phyloP scores from a whole-genome alignment of 2,888 invertebrate species.

The Coenonympha glycerion region DNA sequence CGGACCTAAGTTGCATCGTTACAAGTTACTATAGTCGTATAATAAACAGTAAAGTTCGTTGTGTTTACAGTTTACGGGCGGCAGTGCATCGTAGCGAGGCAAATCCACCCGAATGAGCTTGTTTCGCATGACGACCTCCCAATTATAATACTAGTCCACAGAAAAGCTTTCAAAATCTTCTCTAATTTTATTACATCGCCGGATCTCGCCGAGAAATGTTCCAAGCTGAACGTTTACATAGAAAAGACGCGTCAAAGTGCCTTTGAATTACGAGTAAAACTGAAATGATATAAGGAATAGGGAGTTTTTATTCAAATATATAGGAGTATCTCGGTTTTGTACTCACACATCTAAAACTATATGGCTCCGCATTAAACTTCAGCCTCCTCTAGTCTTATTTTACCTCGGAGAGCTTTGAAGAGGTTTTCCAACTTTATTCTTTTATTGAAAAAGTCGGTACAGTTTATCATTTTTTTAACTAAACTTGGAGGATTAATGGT shows the following conservation, averaged over 20 bases:
- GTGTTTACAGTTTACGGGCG: constrained; percentile 23
- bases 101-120: constrained; percentile 40
- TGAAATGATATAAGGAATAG: constrained; percentile 17
- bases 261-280: constrained; percentile 23
- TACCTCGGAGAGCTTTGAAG: not conserved
- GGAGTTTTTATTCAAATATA: constrained; percentile 18
- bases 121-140: constrained; percentile 31
- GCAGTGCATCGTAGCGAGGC: constrained; percentile 14
- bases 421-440: constrained; percentile 3
- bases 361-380: not conserved
- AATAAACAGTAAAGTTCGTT: constrained; percentile 15
- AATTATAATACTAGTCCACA: constrained; percentile 42
- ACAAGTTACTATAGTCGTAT: constrained; percentile 13
- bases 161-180: constrained; percentile 46
- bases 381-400: not conserved
- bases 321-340: not conserved
- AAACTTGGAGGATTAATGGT: no score
- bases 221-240: constrained; percentile 20
- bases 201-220: constrained; percentile 23
- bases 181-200: constrained; percentile 41
- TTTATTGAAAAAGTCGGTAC: constrained; percentile 5
- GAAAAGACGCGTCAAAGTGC: constrained; percentile 24
- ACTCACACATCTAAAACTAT: not conserved
- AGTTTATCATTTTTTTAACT: not conserved
- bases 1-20: constrained; percentile 19